Evolutionary conservation across 2,797 vertebrate species (phyloP).

Genomic region (Sebastes minor): DNA sequence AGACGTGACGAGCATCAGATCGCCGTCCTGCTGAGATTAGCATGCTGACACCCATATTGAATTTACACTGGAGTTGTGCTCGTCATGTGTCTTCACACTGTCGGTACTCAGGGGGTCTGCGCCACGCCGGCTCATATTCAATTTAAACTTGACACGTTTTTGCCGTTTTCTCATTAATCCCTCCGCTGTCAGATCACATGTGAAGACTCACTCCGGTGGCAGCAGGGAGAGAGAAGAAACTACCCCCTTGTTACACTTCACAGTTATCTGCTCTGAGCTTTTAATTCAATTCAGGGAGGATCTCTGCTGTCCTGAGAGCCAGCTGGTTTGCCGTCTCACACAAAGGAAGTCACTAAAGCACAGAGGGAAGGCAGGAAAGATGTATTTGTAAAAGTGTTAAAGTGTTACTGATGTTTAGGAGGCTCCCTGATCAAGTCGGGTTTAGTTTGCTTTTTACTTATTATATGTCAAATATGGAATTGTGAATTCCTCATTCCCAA

Average conservation of each 20-base stretch:
- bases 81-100: not conserved
- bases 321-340: not conserved
- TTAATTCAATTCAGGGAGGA: constrained; percentile 2
- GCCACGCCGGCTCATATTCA: constrained; percentile 6
- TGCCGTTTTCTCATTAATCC: constrained; percentile 32
- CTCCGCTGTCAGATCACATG: constrained; percentile 1
- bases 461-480: too few relatives aligned
- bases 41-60: constrained; percentile 22
- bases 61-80: not conserved
- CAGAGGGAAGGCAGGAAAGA: not conserved
- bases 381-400: not conserved
- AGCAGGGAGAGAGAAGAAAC: not conserved
- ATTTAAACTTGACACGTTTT: constrained; percentile 35
- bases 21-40: constrained; percentile 24
- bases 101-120: not conserved
- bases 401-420: not conserved
- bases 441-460: not conserved
- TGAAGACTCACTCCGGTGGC: not conserved
- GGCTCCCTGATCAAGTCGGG: not conserved
- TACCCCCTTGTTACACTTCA: not conserved
- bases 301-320: not conserved
- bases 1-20: constrained; percentile 20
- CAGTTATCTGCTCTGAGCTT: not conserved
- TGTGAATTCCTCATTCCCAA: not conserved
- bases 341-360: not conserved